Conservation (phyloP, 2,888 invertebrate genomes). For the Zygogramma bicolorata region DNA sequence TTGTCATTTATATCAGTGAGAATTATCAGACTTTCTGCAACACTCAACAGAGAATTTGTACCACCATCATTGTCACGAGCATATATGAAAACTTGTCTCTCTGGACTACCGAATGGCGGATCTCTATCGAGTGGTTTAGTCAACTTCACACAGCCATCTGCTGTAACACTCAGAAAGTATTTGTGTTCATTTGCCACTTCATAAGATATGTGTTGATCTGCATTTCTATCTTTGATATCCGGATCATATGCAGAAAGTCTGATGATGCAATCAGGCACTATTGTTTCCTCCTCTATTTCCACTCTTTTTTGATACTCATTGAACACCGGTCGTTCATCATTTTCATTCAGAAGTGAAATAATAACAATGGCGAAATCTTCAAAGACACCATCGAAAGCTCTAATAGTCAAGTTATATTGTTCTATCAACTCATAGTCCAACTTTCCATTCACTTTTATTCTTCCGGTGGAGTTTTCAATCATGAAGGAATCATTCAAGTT, state of each 20-base stretch:
- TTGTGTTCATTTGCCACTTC: slow-evolving; percentile 79
- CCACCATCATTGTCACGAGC: slow-evolving; percentile 83
- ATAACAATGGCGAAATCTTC: slow-evolving; percentile 86
- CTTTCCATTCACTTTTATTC: slow-evolving; percentile 82
- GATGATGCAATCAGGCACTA: slow-evolving; percentile 78
- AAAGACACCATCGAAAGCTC: slow-evolving; percentile 86
- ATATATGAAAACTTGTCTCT: slow-evolving; percentile 80
- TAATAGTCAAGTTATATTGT: slow-evolving; percentile 85
- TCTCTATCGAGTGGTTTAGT: slow-evolving; percentile 89
- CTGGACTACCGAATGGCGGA: slow-evolving; percentile 85
- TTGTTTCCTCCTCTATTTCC: slow-evolving; percentile 80
- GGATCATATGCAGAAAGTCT: slow-evolving; percentile 86
- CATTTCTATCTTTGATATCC: slow-evolving; percentile 82
- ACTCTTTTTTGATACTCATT: slow-evolving; percentile 77
- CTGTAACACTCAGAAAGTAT: slow-evolving; percentile 78
- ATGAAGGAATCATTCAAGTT: slow-evolving; percentile 89
- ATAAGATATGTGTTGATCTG: slow-evolving; percentile 83
- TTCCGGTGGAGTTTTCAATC: slow-evolving; percentile 87
- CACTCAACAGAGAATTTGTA: slow-evolving; percentile 74
- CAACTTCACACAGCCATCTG: slow-evolving; percentile 79
- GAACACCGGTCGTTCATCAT: slow-evolving; percentile 93
- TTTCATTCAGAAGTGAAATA: slow-evolving; percentile 89
- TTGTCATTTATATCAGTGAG: slow-evolving; percentile 94
- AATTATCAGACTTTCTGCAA: slow-evolving; percentile 76
- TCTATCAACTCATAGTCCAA: slow-evolving; percentile 88